Base-by-base conservation (phyloP, 1,140 invertebrate species). In the Bombus pyrosoma region DNA sequence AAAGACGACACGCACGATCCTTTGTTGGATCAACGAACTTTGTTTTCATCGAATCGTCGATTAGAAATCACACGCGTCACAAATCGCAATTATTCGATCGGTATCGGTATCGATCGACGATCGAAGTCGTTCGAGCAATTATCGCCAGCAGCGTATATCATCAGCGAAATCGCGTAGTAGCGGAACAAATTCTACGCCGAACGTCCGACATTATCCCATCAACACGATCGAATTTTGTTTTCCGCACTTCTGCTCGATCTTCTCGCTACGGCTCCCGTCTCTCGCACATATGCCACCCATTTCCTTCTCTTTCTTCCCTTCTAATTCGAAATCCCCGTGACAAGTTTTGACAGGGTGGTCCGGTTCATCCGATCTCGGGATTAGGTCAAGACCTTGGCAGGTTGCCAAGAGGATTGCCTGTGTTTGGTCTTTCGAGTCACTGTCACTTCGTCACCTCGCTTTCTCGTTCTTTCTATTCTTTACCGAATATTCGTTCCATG, bases 271-370 rank as follows among this genome's bases (percentile, higher is more conserved):
- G 0, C 12, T 41, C 13, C 28, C 6, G 28, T 39, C 57, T 22
- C 37, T 32, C 32, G n/a, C 25, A 0, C 69, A 2, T 4, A 10
- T n/a, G 2, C 25, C 37, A 15, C 9, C 68, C 3, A 10, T 41
- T 22, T 71, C 9, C 8, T 25, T 84, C 47, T 15, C 13, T 72
- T 5, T 22, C 12, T n/a, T 18, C 1, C 28, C 15, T 12, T 53
- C 68, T 53, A 57, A 74, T 41, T 68, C 59, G n/a, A 32, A 81
- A 62, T 59, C 32, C 59, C 69, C 34, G 41, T 86, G 83, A 87
- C 82, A 87, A 85, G 86, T 87, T 87, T 87, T 87, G 86, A 87
- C 86, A 87, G 82, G 83, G 76, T 47, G 76, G 76, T 71, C 43
- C 77, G 47, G 77, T 43, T 85, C 76, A 76, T 87, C 82, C 25